Percentiles rank a stretch among this genome's conserved stretches.
phyloP scores from a whole-genome alignment of 2,113 vertebrate genomes.

The Caretta caretta region DNA sequence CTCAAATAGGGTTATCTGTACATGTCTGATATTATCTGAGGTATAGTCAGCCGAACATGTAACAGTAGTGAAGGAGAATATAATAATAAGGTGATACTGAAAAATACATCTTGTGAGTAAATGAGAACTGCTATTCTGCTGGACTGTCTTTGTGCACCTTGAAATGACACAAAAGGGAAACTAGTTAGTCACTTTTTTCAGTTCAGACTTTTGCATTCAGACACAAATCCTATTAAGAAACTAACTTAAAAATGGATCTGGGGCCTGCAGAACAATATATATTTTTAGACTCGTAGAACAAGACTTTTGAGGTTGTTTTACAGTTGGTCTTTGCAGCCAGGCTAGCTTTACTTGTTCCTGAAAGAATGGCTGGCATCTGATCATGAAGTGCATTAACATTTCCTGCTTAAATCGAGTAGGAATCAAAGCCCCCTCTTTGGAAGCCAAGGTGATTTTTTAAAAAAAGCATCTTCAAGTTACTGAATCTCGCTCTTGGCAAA shows the following conservation, averaged over 20 bases:
- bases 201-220: constrained; percentile 54
- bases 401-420: constrained; percentile 51
- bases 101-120: background rate
- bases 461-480: constrained; percentile 64
- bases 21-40: background rate
- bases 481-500: constrained; percentile 69
- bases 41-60: background rate
- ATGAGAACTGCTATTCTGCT: background rate
- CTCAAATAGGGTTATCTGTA: background rate
- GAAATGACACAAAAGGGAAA: constrained; percentile 14
- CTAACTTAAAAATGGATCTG: constrained; percentile 71
- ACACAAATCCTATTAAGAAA: constrained; percentile 39
- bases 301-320: constrained; percentile 28
- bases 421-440: constrained; percentile 19
- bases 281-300: constrained; percentile 81
- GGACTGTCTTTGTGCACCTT: constrained; percentile 23
- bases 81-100: background rate
- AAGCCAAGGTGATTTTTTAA: constrained; percentile 52
- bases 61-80: constrained; percentile 6
- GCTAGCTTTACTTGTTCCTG: constrained; percentile 63
- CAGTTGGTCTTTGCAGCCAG: constrained; percentile 67
- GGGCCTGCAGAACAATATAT: constrained; percentile 84
- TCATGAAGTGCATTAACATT: constrained; percentile 65
- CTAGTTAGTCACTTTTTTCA: background rate
- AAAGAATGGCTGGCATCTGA: constrained; percentile 66